Conservation (phyloP, 2,113 vertebrate genomes). For the Chlorodrepanis virens region DNA sequence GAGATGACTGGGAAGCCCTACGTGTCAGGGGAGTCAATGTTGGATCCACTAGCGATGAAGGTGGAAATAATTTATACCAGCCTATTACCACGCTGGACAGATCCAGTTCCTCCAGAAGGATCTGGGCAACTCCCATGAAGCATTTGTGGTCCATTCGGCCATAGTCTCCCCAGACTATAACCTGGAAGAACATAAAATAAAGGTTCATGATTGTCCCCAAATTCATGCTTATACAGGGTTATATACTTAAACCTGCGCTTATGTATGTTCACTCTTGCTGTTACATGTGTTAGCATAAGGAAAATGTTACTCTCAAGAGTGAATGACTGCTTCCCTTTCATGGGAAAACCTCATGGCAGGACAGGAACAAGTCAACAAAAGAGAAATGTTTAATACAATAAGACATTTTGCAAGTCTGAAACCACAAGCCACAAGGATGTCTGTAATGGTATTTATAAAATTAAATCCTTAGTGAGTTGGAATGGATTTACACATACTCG, state of each 20-base stretch:
- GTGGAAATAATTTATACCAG: conserved; percentile 99
- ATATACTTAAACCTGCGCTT: neutral
- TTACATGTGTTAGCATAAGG: neutral
- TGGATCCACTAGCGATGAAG: conserved; percentile 95
- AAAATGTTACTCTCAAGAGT: neutral
- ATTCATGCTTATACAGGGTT: neutral
- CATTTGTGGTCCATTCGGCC: conserved; percentile 99
- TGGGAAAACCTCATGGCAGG: neutral
- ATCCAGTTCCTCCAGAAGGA: conserved; percentile 95
- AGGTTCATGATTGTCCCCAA: neutral
- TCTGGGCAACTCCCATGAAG: conserved; percentile 99
- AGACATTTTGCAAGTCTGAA: neutral
- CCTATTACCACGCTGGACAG: conserved; percentile 97
- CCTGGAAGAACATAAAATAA: conserved; percentile 74
- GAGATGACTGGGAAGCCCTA: conserved; percentile 94
- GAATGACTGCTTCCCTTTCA: neutral
- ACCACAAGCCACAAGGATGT: neutral
- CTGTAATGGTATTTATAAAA: neutral
- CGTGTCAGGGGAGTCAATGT: conserved; percentile 93
- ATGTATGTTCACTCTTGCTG: neutral
- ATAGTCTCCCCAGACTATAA: conserved; percentile 98
- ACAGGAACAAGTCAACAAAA: neutral
- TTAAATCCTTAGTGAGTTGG: neutral
- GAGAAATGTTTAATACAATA: neutral
- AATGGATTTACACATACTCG: neutral